Conservation (phyloP, 1,140 invertebrate genomes). For the Scaptomyza pallida region DNA sequence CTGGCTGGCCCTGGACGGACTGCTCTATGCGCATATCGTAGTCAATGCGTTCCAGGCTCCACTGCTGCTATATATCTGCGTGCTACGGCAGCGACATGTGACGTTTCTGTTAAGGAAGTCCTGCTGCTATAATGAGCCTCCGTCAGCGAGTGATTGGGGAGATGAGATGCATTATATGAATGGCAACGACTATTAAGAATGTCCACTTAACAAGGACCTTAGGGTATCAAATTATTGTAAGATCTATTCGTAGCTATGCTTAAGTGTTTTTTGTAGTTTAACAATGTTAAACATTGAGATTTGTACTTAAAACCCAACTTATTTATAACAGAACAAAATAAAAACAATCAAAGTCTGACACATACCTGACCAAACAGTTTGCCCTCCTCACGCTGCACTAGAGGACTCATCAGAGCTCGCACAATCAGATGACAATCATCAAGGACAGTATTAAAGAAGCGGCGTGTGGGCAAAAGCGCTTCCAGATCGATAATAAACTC, state of each 20-base stretch:
- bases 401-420: conserved; percentile 91
- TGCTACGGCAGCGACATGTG: conserved; percentile 90
- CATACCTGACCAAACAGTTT: conserved; percentile 95
- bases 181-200: conserved; percentile 86
- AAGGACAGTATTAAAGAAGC: conserved; percentile 98
- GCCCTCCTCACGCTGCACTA: conserved; percentile 92
- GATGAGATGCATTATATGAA: conserved; percentile 94
- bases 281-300: conserved; percentile 76
- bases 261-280: conserved; percentile 74
- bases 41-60: conserved; percentile 90
- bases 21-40: conserved; percentile 90
- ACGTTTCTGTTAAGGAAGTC: conserved; percentile 90
- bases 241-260: conserved; percentile 33
- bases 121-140: conserved; percentile 89
- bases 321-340: conserved; percentile 57
- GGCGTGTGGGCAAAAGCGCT: conserved; percentile 95
- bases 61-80: conserved; percentile 90
- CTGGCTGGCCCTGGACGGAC: conserved; percentile 88
- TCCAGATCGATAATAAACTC: conserved; percentile 98
- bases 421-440: conserved; percentile 98
- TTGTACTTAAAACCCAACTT: conserved; percentile 72
- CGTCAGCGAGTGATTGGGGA: conserved; percentile 90
- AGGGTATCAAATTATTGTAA: conserved; percentile 24
- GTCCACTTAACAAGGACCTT: conserved; percentile 9
- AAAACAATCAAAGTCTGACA: conserved; percentile 69